Conservation (phyloP, 2,113 vertebrate genomes). For the Camelus bactrianus region DNA sequence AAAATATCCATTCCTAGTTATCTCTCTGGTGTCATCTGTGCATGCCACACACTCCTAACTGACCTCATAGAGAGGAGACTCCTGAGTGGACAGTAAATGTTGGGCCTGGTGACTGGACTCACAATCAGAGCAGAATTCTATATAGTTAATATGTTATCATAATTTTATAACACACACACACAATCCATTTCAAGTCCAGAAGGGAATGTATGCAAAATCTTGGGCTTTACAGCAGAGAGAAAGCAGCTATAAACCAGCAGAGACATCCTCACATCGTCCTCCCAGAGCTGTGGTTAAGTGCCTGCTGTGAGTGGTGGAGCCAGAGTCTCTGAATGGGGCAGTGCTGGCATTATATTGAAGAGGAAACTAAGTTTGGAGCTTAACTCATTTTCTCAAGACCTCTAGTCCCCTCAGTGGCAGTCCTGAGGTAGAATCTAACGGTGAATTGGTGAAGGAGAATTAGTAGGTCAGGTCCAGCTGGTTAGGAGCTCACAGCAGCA, state of each 20-base stretch:
- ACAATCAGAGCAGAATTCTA: not conserved
- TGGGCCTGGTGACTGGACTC: not conserved
- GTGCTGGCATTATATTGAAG: not conserved
- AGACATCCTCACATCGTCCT: not conserved
- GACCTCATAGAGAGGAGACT: not conserved
- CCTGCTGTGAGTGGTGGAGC: not conserved
- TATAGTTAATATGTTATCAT: not conserved
- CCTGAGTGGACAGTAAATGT: not conserved
- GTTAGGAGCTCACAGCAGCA: not conserved
- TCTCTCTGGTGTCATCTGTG: not conserved
- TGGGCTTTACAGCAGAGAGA: not conserved
- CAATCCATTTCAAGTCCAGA: not conserved
- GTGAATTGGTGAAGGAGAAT: not conserved
- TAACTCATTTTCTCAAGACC: not conserved
- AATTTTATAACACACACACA: not conserved
- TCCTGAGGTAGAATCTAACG: not conserved
- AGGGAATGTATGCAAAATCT: not conserved
- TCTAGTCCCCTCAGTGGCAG: not conserved
- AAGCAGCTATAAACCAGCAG: not conserved
- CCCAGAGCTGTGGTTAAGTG: not conserved
- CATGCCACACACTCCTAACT: not conserved
- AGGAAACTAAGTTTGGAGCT: not conserved
- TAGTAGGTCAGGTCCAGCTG: no score
- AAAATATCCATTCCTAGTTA: not conserved
- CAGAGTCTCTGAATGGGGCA: not conserved